Evolutionary conservation across 2,797 vertebrate genomes (phyloP).

Genomic region (Micrastur ruficollis): DNA sequence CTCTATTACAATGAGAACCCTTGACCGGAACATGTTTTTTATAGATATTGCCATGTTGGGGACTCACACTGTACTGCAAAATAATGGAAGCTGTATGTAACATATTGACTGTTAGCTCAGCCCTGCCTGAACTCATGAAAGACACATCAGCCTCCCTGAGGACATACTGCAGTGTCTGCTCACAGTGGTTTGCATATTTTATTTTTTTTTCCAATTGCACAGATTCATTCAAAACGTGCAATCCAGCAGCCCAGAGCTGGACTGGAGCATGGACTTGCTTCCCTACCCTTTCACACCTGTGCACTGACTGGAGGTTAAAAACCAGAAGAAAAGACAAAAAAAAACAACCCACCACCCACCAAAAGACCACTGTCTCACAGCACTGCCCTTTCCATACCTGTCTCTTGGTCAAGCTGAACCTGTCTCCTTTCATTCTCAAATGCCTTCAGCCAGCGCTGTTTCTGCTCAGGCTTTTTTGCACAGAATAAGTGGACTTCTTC

Average conservation of each 20-base stretch:
- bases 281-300: not conserved
- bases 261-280: not conserved
- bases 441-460: conserved; percentile 91
- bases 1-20: not conserved
- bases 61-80: not conserved
- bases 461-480: conserved; percentile 92
- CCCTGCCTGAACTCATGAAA: not conserved
- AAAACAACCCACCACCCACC: rapidly evolving
- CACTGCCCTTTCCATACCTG: conserved; percentile 73
- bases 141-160: not conserved
- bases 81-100: not conserved
- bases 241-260: not conserved
- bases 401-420: conserved; percentile 89
- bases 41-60: rapidly evolving
- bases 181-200: not conserved
- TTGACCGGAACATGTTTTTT: not conserved
- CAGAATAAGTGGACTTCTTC: conserved; percentile 88
- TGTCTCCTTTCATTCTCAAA: conserved; percentile 89
- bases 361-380: not conserved
- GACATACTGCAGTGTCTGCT: not conserved
- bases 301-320: not conserved
- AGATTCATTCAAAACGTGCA: not conserved
- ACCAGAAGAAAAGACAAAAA: rapidly evolving
- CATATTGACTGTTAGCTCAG: not conserved
- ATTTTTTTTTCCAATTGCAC: not conserved